Conservation (phyloP, 2,113 vertebrate species). For the Cheirogaleus medius region DNA sequence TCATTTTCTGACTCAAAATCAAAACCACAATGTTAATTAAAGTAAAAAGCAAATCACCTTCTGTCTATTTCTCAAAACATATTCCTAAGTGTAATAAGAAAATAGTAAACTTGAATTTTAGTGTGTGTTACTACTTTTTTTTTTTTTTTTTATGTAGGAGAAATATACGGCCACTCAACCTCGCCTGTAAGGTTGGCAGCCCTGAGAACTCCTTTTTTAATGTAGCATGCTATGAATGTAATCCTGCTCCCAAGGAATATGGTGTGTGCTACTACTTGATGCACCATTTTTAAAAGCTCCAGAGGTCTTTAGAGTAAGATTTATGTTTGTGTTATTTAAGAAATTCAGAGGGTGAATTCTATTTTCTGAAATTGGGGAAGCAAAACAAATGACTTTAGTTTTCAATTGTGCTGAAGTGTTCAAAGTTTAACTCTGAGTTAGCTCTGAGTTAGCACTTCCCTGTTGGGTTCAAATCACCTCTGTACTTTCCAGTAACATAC, state of each 20-base stretch:
- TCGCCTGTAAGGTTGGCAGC: no score
- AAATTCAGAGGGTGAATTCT: neutral
- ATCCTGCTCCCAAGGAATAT: no score
- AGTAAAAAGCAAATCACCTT: neutral
- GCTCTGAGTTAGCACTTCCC: neutral
- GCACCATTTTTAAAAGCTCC: neutral
- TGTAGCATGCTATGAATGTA: no score
- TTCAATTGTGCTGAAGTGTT: neutral
- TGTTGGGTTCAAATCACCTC: neutral
- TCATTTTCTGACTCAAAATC: neutral
- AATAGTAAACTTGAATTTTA: neutral
- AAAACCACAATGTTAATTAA: neutral
- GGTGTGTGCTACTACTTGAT: neutral
- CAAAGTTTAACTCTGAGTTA: neutral
- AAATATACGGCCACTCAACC: no score
- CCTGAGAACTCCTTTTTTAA: no score
- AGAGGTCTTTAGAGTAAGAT: neutral
- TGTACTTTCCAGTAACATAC: neutral
- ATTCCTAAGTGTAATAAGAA: neutral
- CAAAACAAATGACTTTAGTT: neutral
- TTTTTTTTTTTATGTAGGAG: no score
- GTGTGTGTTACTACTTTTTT: neutral
- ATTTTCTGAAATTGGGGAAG: neutral
- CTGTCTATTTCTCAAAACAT: neutral
- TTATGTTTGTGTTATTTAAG: constrained; percentile 17